phyloP scores from a whole-genome alignment of 2,888 invertebrate species.

The Pseudeuparius sepicola region DNA sequence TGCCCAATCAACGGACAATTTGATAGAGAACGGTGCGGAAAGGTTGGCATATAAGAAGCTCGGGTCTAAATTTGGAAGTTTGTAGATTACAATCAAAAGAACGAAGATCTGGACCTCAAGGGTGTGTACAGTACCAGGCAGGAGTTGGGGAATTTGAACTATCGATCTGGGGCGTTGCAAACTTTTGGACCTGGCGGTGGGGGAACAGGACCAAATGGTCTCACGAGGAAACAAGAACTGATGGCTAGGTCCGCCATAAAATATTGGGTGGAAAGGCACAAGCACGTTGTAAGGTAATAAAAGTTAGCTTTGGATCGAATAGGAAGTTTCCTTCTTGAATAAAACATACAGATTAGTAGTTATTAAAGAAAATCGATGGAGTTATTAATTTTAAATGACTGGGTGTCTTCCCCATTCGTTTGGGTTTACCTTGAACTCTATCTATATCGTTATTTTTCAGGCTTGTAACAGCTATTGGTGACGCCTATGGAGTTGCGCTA shows the following conservation, averaged over 20 bases:
- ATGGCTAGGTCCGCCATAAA: constrained; percentile 79
- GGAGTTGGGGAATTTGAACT: constrained; percentile 62
- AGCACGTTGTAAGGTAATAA: constrained; percentile 70
- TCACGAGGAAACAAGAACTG: constrained; percentile 74
- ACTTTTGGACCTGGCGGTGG: constrained; percentile 45
- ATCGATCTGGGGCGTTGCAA: constrained; percentile 58
- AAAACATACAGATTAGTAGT: no score
- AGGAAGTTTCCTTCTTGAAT: no score
- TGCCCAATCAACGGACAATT: constrained; percentile 33
- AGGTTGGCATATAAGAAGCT: constrained; percentile 1
- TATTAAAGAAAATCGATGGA: no score
- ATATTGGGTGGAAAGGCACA: constrained; percentile 84
- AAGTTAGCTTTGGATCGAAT: constrained; percentile 3
- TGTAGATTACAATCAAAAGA: constrained; percentile 35
- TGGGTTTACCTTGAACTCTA: no score
- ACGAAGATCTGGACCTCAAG: constrained; percentile 54
- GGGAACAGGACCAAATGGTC: constrained; percentile 63
- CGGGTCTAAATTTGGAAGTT: neutral
- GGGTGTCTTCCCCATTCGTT: no score
- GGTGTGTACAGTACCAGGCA: constrained; percentile 69
- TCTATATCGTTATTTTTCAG: no score
- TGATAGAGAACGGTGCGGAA: constrained; percentile 29
- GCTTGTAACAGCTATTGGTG: constrained; percentile 70
- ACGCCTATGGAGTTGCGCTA: constrained; percentile 74
- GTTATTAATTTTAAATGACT: no score